Percentiles rank a stretch among this genome's conserved stretches.
Evolutionary conservation across 2,888 invertebrate genomes (phyloP).

Genomic region (Osmoderma eremita): DNA sequence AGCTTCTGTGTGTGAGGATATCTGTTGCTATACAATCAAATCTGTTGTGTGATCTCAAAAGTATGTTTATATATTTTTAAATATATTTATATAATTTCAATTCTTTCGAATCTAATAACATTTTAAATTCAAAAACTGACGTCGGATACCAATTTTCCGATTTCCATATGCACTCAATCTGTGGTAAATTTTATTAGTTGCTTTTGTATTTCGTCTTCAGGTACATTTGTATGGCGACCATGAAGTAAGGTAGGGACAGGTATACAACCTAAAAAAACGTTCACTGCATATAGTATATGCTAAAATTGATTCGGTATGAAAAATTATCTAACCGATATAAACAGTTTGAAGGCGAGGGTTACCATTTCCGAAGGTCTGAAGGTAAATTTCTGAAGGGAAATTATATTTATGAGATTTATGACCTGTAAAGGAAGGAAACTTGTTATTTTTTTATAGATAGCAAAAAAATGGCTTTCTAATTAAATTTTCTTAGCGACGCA

Average conservation of each 20-base stretch:
- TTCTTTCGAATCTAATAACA: too few species aligned
- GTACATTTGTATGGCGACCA: constrained; percentile 16
- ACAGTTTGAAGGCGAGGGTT: neutral
- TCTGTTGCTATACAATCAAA: too few species aligned
- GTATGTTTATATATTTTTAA: too few species aligned
- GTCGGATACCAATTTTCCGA: too few species aligned
- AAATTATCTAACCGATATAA: neutral
- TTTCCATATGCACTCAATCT: neutral
- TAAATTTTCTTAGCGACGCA: neutral
- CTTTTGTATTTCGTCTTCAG: neutral
- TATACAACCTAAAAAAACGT: too few species aligned
- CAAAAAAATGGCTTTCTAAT: neutral
- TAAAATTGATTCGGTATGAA: neutral
- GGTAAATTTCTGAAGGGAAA: constrained; percentile 1
- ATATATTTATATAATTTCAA: too few species aligned
- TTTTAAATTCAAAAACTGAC: too few species aligned
- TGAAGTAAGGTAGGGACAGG: constrained; percentile 1
- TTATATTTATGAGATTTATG: constrained; percentile 10
- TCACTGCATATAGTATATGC: too few species aligned
- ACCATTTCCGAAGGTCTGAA: neutral
- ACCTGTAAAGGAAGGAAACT: constrained; percentile 3
- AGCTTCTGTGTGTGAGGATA: too few species aligned
- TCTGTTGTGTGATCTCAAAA: too few species aligned
- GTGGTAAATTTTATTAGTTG: neutral
- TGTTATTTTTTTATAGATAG: neutral